Evolutionary conservation across 2,113 vertebrate genomes (phyloP).

Genomic region (Muscicapa adusta): DNA sequence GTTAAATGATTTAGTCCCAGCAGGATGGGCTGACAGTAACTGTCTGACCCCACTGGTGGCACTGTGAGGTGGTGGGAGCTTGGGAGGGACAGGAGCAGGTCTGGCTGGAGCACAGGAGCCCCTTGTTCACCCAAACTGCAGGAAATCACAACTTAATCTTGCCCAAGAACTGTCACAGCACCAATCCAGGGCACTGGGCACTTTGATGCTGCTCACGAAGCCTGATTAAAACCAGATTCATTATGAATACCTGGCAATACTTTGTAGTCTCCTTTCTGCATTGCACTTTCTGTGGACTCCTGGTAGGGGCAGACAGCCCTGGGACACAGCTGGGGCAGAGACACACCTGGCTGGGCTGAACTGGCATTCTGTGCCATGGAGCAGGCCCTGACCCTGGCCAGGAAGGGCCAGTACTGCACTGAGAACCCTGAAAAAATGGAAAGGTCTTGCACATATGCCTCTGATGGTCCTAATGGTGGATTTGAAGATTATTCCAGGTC

Average conservation of each 20-base stretch:
- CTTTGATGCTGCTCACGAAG: not conserved
- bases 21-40: not conserved
- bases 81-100: not conserved
- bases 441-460: too few species aligned
- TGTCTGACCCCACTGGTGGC: accelerated
- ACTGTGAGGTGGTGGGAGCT: accelerated
- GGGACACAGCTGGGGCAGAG: accelerated
- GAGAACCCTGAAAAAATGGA: accelerated
- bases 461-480: not conserved
- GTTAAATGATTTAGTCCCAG: not conserved
- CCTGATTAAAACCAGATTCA: not conserved
- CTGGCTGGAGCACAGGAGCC: not conserved
- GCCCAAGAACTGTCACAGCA: not conserved
- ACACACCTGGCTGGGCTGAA: not conserved
- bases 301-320: not conserved
- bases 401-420: not conserved
- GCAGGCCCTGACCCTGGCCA: not conserved
- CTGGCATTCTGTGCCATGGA: accelerated
- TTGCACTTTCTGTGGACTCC: not conserved
- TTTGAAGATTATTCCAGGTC: not conserved
- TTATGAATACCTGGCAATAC: not conserved
- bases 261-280: not conserved
- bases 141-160: not conserved
- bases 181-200: not conserved
- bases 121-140: not conserved